phyloP scores from a whole-genome alignment of 2,113 vertebrate species.

The Melospiza melodia region DNA sequence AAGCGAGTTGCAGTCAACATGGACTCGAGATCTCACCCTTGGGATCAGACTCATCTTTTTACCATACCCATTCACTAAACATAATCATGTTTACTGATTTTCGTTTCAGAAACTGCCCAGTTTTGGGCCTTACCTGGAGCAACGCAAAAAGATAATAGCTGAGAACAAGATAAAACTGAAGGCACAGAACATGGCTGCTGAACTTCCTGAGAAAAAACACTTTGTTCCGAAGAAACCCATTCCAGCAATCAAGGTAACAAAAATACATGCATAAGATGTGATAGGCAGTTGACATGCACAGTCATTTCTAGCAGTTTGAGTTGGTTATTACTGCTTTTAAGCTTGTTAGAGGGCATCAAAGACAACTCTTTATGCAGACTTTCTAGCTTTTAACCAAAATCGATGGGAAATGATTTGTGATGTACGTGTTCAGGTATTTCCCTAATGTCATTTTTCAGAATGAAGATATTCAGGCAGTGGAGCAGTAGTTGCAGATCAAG shows the following conservation, averaged over 20 bases:
- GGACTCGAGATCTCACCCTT: neutral
- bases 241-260: conserved; percentile 85
- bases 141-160: conserved; percentile 81
- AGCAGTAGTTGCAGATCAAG: neutral
- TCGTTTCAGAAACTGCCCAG: conserved; percentile 82
- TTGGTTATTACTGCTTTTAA: conserved; percentile 57
- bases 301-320: conserved; percentile 24
- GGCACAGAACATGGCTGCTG: neutral
- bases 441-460: neutral
- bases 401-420: neutral
- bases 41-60: neutral
- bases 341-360: conserved; percentile 47
- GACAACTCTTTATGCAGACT: conserved; percentile 25
- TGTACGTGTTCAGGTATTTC: neutral
- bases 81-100: neutral
- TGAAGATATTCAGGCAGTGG: neutral
- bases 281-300: conserved; percentile 37
- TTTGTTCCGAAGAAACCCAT: conserved; percentile 78
- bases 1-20: neutral
- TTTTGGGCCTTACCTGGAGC: conserved; percentile 88
- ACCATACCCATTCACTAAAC: fast-evolving
- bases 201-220: neutral
- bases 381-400: conserved; percentile 40
- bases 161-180: conserved; percentile 78
- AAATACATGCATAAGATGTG: neutral